Base-by-base conservation (phyloP, 2,888 invertebrate genomes). In the Euzetes globulus region DNA sequence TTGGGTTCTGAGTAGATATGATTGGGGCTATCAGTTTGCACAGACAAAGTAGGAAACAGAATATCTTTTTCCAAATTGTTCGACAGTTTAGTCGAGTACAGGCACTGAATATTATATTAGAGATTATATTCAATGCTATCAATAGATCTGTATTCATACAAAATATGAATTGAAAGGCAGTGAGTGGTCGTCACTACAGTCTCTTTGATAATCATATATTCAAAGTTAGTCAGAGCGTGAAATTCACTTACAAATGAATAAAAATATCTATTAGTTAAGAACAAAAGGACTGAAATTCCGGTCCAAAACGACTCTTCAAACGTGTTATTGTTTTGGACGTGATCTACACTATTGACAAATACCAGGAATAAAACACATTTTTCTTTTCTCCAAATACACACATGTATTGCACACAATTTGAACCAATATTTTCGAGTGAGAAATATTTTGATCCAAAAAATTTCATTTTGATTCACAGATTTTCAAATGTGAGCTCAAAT, bases 61-160 rank as follows among this genome's bases (percentile, higher is more conserved):
- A 50, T n/a, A n/a, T 52, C 19, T 25, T 15, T 29, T 15, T 4
- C 19, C 22, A 60, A 17, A 27, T 25, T 29, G 15, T 60, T 60
- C 7, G 2, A 17, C 17, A 60, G 50, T n/a, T 19, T n/a, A 50
- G n/a, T 50, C 9, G 60, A 15, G 60, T 17, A 27, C 60, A 60
- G 27, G 27, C 5, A 60, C 25, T 22, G 60, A 9, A 52, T 60
- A 60, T 25, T 60, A 60, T 60, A 27, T 60, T n/a, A 50, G 50
- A 50, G 50, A 50, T 50, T 50, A 9, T 50, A n/a, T 19, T 50
- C 60, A 27, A 27, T 60, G 60, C 27, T 60, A 60, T 60, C 60
- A 60, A 60, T 60, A 29, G 19, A 60, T 60, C 29, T 22, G 60
- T 60, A 60, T 60, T 60, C 60, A 60, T 60, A 50, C 60, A 60